Evolutionary conservation across 1,140 invertebrate species (phyloP).

Genomic region (Camponotus pennsylvanicus): DNA sequence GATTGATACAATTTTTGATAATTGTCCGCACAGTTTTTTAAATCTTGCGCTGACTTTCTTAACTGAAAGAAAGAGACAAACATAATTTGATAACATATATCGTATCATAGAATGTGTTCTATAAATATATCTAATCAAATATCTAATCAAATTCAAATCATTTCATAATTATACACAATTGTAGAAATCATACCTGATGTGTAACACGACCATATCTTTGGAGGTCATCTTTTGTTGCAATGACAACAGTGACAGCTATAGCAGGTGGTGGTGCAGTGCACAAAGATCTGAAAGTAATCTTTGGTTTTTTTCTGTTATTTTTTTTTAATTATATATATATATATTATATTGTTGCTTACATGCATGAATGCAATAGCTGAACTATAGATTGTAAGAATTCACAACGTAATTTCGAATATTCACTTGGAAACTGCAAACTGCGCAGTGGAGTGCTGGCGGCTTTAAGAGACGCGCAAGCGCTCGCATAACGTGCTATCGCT

Average conservation of each 20-base stretch:
- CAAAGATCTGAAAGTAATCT: slow-evolving; percentile 87
- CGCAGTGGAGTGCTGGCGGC: slow-evolving; percentile 90
- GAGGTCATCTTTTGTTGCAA: slow-evolving; percentile 92
- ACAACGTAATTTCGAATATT: slow-evolving; percentile 91
- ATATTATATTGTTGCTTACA: slow-evolving; percentile 60
- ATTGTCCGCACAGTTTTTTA: slow-evolving; percentile 91
- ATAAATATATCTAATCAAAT: not conserved
- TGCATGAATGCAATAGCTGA: slow-evolving; percentile 92
- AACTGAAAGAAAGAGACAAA: slow-evolving; percentile 85
- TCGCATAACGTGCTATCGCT: slow-evolving; percentile 88
- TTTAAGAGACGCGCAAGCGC: slow-evolving; percentile 91
- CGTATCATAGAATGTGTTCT: not conserved
- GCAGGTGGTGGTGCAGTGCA: slow-evolving; percentile 97
- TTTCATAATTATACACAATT: not conserved
- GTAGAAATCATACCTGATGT: slow-evolving; percentile 86
- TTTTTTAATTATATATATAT: not conserved
- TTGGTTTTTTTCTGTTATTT: not conserved
- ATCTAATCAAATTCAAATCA: not conserved
- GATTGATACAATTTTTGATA: slow-evolving; percentile 95
- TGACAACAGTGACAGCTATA: slow-evolving; percentile 93
- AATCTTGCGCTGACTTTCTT: slow-evolving; percentile 91
- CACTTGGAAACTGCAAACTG: slow-evolving; percentile 92
- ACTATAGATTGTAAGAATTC: slow-evolving; percentile 92
- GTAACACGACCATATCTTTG: slow-evolving; percentile 94
- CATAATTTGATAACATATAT: not conserved